A percentile compares a stretch with the other conserved stretches of the same genome.
phyloP scores from a whole-genome alignment of 2,888 invertebrate species.

The Pycnomerus fuliginosus region DNA sequence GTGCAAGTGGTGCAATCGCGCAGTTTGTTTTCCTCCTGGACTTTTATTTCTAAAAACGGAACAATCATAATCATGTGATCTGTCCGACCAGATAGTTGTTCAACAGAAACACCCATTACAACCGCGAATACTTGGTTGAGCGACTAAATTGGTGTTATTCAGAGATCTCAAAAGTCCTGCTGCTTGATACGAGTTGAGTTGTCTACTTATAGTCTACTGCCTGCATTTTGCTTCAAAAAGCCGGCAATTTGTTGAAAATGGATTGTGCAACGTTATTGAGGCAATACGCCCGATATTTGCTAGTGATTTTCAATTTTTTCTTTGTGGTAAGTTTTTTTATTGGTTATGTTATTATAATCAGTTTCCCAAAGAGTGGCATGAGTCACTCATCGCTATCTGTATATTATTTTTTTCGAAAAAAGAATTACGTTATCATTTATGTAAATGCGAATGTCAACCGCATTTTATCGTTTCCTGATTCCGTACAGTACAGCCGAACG shows the following conservation, averaged over 20 bases:
- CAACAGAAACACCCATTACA: background rate
- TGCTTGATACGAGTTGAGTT: background rate
- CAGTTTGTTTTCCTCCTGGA: too few species aligned
- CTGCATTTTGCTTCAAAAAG: background rate
- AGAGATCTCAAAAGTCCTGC: constrained; percentile 1
- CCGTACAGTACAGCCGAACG: too few species aligned
- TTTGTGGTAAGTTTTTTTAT: constrained; percentile 90
- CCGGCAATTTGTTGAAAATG: constrained; percentile 21
- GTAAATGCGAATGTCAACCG: too few species aligned
- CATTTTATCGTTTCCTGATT: too few species aligned
- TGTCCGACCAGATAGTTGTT: constrained; percentile 14
- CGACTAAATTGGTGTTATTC: constrained; percentile 10
- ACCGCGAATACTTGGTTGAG: constrained; percentile 3
- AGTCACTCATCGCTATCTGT: too few species aligned
- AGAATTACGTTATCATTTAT: too few species aligned
- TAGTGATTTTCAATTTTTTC: constrained; percentile 80
- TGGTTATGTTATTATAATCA: too few species aligned
- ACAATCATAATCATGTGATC: constrained; percentile 23
- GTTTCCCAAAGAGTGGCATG: too few species aligned
- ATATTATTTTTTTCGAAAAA: too few species aligned
- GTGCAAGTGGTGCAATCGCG: too few species aligned
- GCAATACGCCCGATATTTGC: constrained; percentile 62
- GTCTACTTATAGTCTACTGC: background rate
- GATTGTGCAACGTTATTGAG: constrained; percentile 34
- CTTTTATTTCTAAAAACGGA: constrained; percentile 14